phyloP scores from a whole-genome alignment of 2,797 vertebrate species.

The Sus cebifrons region DNA sequence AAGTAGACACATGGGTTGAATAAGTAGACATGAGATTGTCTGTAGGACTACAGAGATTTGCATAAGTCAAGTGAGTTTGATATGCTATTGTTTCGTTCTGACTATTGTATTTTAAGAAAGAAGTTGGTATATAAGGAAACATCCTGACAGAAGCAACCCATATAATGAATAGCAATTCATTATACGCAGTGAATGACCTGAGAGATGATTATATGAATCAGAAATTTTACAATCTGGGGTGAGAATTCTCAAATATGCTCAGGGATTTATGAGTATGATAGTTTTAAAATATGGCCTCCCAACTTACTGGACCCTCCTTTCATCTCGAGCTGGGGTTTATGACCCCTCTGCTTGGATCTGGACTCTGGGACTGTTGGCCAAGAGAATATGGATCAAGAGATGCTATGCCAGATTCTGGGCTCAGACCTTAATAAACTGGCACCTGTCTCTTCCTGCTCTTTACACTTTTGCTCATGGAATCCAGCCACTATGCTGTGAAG shows the following conservation, averaged over 20 bases:
- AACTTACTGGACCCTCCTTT: not conserved
- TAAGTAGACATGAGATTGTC: not conserved
- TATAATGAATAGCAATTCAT: not conserved
- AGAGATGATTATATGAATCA: not conserved
- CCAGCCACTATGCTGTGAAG: not conserved
- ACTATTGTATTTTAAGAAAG: not conserved
- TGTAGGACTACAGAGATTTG: not conserved
- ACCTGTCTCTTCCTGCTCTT: not conserved
- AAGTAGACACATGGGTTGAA: not conserved
- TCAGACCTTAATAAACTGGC: not conserved
- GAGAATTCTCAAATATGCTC: not conserved
- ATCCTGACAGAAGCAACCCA: not conserved
- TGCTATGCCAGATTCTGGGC: not conserved
- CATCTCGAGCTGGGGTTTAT: not conserved
- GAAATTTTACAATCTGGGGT: not conserved
- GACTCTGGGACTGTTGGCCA: not conserved
- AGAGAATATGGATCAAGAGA: not conserved
- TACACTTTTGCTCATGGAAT: not conserved
- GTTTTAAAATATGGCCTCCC: not conserved
- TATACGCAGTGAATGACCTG: not conserved
- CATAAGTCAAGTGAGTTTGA: not conserved
- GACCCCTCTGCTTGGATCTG: not conserved
- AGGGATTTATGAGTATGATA: not conserved
- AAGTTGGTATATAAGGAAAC: not conserved
- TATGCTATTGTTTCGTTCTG: not conserved